Base-by-base conservation (phyloP, 2,888 invertebrate species). In the Tenthredo notha region DNA sequence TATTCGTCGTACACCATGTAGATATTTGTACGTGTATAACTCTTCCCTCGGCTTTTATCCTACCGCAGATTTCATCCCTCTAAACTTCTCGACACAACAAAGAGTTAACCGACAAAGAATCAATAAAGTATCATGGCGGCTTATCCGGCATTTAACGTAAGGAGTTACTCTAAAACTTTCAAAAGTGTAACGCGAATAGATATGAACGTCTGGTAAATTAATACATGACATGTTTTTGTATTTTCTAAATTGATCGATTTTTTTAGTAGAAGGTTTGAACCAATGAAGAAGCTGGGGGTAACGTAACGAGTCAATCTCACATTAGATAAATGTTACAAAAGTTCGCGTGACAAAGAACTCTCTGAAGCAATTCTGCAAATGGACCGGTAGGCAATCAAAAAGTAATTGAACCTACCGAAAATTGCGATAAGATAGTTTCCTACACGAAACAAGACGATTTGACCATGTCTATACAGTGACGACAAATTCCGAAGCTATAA, bases 31-130 rank as follows among this genome's bases (percentile, higher is more conserved):
- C 25, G 29, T 15, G 33, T 67, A 33, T 18, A 67, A n/a, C 21
- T 43, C 12, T 18, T 43, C 74, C 25, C 29, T 74, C 33, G 33
- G 18, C n/a, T 21, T 74, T 29, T 10, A 43, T 74, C 4, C 21
- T 74, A 7, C 21, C 9, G 21, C 43, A 43, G 10, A 74, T 74
- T 43, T 43, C 10, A 40, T 43, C 43, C 43, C 43, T 7, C 74
- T 18, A 43, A 74, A 74, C 74, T 74, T 74, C 43, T 74, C 74
- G n/a, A 43, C 40, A 74, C 74, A 74, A 74, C 74, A 25, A 61
- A 33, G 70, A 40, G 18, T 70, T 33, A 40, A 70, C 70, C 70
- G 37, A 70, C 70, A 37, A 40, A 40, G 74, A 74, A 74, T 74
- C 74, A 43, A 74, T 74, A 43, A 74, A 74, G 37, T 37, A 37